A percentile compares a stretch with the other conserved stretches of the same genome.
Evolutionary conservation across 2,888 invertebrate genomes (phyloP).

Genomic region (Salticus scenicus): DNA sequence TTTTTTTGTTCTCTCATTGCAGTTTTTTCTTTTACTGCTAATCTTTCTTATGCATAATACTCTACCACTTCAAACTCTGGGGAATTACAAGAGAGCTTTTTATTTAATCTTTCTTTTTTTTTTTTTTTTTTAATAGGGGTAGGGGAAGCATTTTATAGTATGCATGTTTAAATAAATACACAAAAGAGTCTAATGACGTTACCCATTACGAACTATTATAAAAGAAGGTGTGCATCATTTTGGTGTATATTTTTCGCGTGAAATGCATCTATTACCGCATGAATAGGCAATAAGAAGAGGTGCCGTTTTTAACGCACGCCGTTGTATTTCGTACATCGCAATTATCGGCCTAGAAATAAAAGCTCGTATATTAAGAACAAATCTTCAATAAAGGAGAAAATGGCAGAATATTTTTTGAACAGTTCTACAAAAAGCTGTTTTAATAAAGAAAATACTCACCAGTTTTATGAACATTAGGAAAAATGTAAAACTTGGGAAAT

Average conservation of each 20-base stretch:
- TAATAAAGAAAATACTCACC: too few species aligned
- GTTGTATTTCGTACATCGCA: neutral
- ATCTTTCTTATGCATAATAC: constrained; percentile 8
- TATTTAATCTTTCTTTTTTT: neutral
- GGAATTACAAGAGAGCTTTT: neutral
- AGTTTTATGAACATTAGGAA: too few species aligned
- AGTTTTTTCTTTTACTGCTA: neutral
- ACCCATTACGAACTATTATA: constrained; percentile 40
- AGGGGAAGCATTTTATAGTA: constrained; percentile 9
- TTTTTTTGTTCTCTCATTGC: neutral
- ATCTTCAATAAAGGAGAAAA: neutral
- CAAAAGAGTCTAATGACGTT: constrained; percentile 57
- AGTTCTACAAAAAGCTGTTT: too few species aligned
- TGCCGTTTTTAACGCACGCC: neutral
- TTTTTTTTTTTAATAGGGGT: neutral
- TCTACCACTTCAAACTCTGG: neutral
- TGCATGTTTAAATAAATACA: constrained; percentile 22
- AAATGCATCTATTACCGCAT: neutral
- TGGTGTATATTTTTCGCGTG: neutral
- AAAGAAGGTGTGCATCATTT: neutral
- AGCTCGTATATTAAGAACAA: neutral
- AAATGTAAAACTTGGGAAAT: neutral
- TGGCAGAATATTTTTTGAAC: neutral
- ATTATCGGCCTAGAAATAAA: neutral
- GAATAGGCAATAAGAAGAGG: neutral